Conservation (phyloP, 2,797 vertebrate genomes). For the Amphiprion clarkii region DNA sequence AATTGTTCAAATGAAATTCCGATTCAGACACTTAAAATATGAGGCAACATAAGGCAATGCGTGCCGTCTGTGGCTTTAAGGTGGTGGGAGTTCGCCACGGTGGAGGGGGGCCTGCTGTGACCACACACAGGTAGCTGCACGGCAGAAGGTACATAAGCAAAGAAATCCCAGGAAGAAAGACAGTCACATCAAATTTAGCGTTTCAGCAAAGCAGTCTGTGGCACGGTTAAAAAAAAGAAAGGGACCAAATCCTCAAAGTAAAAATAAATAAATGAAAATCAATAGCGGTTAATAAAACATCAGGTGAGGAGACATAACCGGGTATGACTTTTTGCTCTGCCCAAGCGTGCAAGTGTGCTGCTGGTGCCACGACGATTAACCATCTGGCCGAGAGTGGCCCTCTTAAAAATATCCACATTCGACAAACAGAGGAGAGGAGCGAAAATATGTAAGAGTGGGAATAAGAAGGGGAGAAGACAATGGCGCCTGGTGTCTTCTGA, state of each 20-base stretch:
- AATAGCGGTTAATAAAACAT: conserved; percentile 99
- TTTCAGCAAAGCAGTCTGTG: conserved; percentile 89
- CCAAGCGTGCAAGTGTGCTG: conserved; percentile 91
- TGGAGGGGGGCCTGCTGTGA: conserved; percentile 50
- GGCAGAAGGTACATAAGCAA: conserved; percentile 52
- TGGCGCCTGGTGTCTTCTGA: conserved; percentile 55
- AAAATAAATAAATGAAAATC: conserved; percentile 92
- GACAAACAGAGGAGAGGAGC: conserved; percentile 63
- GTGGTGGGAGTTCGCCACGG: conserved; percentile 58
- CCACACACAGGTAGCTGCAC: conserved; percentile 62
- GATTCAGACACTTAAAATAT: conserved; percentile 96
- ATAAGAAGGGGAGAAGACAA: conserved; percentile 69
- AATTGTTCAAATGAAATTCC: conserved; percentile 98
- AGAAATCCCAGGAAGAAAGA: conserved; percentile 57
- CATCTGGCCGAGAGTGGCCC: conserved; percentile 86
- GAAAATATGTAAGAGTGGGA: conserved; percentile 68
- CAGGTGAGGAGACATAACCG: conserved; percentile 96
- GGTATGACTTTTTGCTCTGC: conserved; percentile 92
- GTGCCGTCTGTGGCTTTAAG: conserved; percentile 74
- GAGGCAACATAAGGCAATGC: conserved; percentile 91
- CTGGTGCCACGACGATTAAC: conserved; percentile 93
- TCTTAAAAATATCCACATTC: conserved; percentile 86
- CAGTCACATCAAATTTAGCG: conserved; percentile 84
- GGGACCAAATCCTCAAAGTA: conserved; percentile 80
- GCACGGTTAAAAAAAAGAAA: conserved; percentile 74